Conservation (phyloP, 2,888 invertebrate genomes). For the Mythimna vitellina region DNA sequence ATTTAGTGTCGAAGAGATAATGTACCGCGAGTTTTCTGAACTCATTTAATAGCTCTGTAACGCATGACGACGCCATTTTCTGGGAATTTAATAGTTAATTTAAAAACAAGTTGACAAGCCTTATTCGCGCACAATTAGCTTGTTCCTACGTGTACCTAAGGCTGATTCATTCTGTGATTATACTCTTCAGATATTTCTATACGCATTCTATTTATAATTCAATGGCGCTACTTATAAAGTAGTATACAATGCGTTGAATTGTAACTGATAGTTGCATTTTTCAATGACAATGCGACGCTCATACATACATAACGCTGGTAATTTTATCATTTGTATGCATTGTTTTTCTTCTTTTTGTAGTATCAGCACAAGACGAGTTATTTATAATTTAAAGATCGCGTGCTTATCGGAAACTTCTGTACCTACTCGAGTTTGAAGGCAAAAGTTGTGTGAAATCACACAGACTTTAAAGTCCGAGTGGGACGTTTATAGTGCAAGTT, state of each 20-base stretch:
- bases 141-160: constrained; percentile 12
- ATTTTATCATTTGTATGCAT: constrained; percentile 31
- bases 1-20: constrained; percentile 22
- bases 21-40: constrained; percentile 24
- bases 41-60: constrained; percentile 27
- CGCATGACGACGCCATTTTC: constrained; percentile 16
- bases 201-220: constrained; percentile 61
- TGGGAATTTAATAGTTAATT: constrained; percentile 30
- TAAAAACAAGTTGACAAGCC: constrained; percentile 38
- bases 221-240: constrained; percentile 55
- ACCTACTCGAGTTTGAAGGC: constrained; percentile 10
- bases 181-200: constrained; percentile 59
- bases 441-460: not conserved
- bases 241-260: constrained; percentile 49
- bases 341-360: constrained; percentile 26
- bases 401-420: constrained; percentile 1
- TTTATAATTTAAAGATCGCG: constrained; percentile 11
- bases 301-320: constrained; percentile 25
- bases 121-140: constrained; percentile 30
- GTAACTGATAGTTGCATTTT: constrained; percentile 59
- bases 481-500: not conserved
- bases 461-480: not conserved
- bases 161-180: constrained; percentile 53
- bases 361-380: constrained; percentile 10
- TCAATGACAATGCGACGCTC: constrained; percentile 43